Base-by-base conservation (phyloP, 2,888 invertebrate genomes). In the Coelogynopora nodosa region DNA sequence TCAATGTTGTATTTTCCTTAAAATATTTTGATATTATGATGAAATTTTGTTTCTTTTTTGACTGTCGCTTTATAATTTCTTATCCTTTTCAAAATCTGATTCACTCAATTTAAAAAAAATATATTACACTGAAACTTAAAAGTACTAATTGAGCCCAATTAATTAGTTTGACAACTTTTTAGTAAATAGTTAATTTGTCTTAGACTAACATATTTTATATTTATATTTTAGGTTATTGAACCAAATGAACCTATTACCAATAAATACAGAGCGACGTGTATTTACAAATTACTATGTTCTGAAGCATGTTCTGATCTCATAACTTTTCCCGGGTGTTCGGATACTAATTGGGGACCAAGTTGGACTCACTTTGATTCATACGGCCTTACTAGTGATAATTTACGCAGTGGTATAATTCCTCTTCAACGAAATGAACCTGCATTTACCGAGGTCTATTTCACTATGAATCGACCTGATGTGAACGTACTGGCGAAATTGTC, bases 301-400 rank as follows among this genome's bases (percentile, higher is more conserved):
- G 84, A 84, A 67, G 27, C 84, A 0, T 31, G 49, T 1, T 23
- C 84, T 5, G 27, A 84, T 29, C 26, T 67, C 29, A 30, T 67
- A 5, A 18, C 31, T 0, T 86, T 82, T 86, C 86, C 86, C 26
- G 67, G 31, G 1, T 87, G 82, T 80, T 26, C 67, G 5, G 87
- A 87, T 30, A 28, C 81, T 23, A 87, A 87, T 31, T 87, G 87
- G 87, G 87, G 87, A 18, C 84, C 87, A 18, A 82, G 74, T 2
- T 87, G 82, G 86, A 5, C 27, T 5, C 87, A 87, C 27, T 27
- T 87, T 0, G 28, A 87, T 0, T 82, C 30, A 2, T 87, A 87
- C 31, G 87, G 87, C 23, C n/a, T 87, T 26, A 30, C 27, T 23
- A 30, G 81, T 0, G 31, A 31, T 30, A 82, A 86, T n/a, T 29